Percentiles rank a stretch among this genome's conserved stretches.
phyloP scores from a whole-genome alignment of 2,888 invertebrate genomes.

The Dynastes hyllus region DNA sequence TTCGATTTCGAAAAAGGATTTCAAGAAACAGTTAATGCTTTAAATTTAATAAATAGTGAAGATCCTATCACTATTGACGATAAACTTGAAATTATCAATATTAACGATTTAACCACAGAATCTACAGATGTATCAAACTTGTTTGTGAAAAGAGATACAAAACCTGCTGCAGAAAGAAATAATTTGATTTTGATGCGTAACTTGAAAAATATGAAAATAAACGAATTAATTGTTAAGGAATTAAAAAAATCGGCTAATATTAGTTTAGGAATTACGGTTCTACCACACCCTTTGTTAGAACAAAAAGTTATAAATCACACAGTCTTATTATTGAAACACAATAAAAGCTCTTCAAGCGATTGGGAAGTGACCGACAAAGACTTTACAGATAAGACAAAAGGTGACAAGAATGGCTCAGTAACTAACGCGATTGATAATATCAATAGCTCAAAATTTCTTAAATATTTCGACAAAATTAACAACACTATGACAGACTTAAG shows the following conservation, averaged over 20 bases:
- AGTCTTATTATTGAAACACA: slow-evolving; percentile 10
- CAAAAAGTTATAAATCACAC: slow-evolving; percentile 19
- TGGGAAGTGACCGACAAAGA: not conserved
- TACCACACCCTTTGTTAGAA: not conserved
- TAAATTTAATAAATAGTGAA: slow-evolving; percentile 36
- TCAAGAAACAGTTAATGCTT: slow-evolving; percentile 25
- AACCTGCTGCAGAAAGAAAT: not conserved
- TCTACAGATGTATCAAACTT: not conserved
- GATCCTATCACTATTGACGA: slow-evolving; percentile 44
- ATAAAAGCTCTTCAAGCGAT: not conserved
- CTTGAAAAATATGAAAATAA: slow-evolving; percentile 40
- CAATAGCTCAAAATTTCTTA: no score
- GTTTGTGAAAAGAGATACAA: slow-evolving; percentile 7
- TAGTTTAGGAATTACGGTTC: slow-evolving; percentile 28
- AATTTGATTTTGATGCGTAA: slow-evolving; percentile 31
- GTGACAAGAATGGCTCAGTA: not conserved
- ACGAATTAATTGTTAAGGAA: slow-evolving; percentile 3
- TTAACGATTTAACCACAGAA: slow-evolving; percentile 2
- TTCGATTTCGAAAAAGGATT: slow-evolving; percentile 33
- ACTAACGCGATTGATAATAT: not conserved
- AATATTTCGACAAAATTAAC: not conserved
- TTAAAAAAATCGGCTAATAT: slow-evolving; percentile 32
- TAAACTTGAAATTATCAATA: slow-evolving; percentile 44
- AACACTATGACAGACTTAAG: not conserved
- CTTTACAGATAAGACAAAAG: not conserved